Evolutionary conservation across 2,113 vertebrate species (phyloP), one percentile per base, ranked within the genome.

Genomic region (Micromys minutus): DNA sequence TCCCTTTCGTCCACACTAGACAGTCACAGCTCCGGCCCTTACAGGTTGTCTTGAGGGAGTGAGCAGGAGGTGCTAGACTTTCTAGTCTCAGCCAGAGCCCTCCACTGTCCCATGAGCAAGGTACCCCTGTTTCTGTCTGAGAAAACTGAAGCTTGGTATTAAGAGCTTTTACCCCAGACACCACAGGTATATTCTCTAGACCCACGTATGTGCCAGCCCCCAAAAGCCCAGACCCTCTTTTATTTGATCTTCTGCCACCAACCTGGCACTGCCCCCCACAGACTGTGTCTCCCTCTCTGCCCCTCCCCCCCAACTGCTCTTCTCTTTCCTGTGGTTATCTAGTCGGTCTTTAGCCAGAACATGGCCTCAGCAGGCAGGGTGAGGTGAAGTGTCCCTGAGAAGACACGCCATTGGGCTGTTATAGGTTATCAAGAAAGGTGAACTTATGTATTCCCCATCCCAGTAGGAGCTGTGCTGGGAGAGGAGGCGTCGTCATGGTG

Each of bases 181-280:
- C 6, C 1, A 5, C 6, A 5, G 42, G 47, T 22, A 7, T 7
- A 3, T 6, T 13, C 42, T 6, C 36, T 36, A 36, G 5, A 77
- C 47, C 50, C 16, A 29, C 39, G 7, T 22, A 13, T 6, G 31
- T 11, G 15, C 13, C 15, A 1, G 2, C 29, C 36, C 29, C 45
- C 8, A 31, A 80, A 55, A n/a, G 7, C 24, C 45, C n/a, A 59
- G 63, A n/a, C 0, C 42, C 74, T 50, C 34, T 0, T 22, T 59
- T 59, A 24, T 7, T 22, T 11, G 55, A 42, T 77, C n/a, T 69
- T 65, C 47, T 36, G 75, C 39, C 6, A 7, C 61, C 31, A n/a
- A 63, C 77, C 71, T 12, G 26, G 3, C 75, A n/a, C 69, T 63
- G 76, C 15, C 15, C 10, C 75, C 69, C 63, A 24, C 39, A 67